A percentile compares a stretch with the other conserved stretches of the same genome.
These are phyloP conservation scores for Diploscapter pachys DNA, from an alignment of 1,140 invertebrate genomes.

Conservation along the genomic window DNA sequence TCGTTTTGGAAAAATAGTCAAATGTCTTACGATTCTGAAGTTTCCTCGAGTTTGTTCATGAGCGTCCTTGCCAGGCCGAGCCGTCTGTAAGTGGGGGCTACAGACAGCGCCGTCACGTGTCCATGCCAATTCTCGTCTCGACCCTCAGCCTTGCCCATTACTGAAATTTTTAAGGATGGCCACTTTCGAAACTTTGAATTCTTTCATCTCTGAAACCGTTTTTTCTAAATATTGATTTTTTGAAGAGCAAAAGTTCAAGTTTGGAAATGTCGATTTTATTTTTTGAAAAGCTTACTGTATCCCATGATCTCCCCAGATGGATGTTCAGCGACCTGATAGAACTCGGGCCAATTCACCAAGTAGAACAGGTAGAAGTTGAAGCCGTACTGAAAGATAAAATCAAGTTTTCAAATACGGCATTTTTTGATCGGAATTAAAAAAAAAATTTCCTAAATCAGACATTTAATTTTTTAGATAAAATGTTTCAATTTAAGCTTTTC, in stretches of 20 bases:
- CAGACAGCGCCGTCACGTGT: constrained; percentile 94
- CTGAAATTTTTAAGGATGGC: constrained; percentile 64
- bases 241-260: constrained; percentile 14
- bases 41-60: constrained; percentile 90
- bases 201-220: not conserved
- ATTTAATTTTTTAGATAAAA: not conserved
- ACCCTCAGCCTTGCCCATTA: constrained; percentile 98
- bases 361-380: constrained; percentile 96
- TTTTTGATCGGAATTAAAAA: constrained; percentile 8
- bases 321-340: constrained; percentile 92
- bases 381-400: constrained; percentile 72
- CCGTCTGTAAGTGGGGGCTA: constrained; percentile 84
- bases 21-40: constrained; percentile 80
- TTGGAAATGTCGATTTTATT: not conserved
- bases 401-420: constrained; percentile 36
- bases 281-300: constrained; percentile 74
- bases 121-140: constrained; percentile 93
- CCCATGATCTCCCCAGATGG: constrained; percentile 93
- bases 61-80: constrained; percentile 84
- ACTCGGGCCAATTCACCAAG: constrained; percentile 96
- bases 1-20: constrained; percentile 4
- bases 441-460: constrained; percentile 7
- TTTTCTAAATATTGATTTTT: constrained; percentile 12
- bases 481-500: not conserved
- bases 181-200: constrained; percentile 1